Evolutionary conservation across 1,140 invertebrate genomes (phyloP).

Genomic region (Eurosta solidaginis): DNA sequence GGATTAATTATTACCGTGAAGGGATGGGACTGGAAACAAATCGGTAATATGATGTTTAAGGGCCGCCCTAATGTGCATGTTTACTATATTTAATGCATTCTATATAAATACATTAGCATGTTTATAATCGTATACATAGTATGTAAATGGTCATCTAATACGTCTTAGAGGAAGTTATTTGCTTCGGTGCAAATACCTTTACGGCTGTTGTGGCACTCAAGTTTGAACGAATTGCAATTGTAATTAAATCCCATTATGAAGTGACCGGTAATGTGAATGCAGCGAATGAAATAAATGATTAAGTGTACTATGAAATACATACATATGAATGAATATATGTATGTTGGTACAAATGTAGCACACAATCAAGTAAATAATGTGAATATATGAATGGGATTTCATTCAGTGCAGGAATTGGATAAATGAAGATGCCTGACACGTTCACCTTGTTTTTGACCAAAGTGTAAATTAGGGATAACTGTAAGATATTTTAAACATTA

Average conservation of each 20-base stretch:
- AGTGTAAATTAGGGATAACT: not conserved
- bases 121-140: not conserved
- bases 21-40: no score
- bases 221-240: slow-evolving; percentile 10
- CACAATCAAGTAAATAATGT: slow-evolving; percentile 1
- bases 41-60: no score
- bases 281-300: not conserved
- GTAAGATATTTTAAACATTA: not conserved
- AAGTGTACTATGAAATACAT: no score
- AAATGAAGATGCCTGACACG: slow-evolving; percentile 26
- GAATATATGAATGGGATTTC: slow-evolving; percentile 26
- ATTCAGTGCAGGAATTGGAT: slow-evolving; percentile 15
- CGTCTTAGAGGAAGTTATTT: slow-evolving; percentile 12
- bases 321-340: no score
- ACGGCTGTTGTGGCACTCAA: slow-evolving; percentile 12
- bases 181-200: slow-evolving; percentile 16
- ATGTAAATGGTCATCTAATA: not conserved
- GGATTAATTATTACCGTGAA: no score
- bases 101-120: not conserved
- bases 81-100: no score
- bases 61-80: no score
- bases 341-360: no score
- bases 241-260: slow-evolving; percentile 27
- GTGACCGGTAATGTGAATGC: slow-evolving; percentile 21
- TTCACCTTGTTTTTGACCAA: slow-evolving; percentile 19